phyloP scores from a whole-genome alignment of 92 coral and sea anemone species.

The Scolanthus callimorphus region DNA sequence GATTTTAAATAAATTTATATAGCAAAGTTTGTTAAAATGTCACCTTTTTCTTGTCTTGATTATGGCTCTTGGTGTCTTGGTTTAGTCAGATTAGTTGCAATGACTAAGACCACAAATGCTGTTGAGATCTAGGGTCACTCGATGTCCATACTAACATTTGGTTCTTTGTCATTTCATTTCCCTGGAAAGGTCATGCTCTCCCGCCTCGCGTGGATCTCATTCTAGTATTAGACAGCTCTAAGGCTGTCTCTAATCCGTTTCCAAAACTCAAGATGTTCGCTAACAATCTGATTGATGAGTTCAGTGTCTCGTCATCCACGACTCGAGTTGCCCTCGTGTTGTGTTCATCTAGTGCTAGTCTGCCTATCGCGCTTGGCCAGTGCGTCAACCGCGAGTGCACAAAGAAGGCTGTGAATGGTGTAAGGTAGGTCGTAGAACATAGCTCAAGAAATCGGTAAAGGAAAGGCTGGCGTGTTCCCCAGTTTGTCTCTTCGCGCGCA shows the following conservation, averaged over 20 bases:
- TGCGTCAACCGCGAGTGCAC: conserved; percentile 76
- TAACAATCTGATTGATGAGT: conserved; percentile 29
- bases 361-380: conserved; percentile 42
- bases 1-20: too few species aligned
- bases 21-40: too few species aligned
- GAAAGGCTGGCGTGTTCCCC: too few species aligned
- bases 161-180: too few species aligned
- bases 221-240: conserved; percentile 41
- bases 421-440: conserved; percentile 45
- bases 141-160: too few species aligned
- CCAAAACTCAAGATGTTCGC: conserved; percentile 11
- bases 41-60: too few species aligned
- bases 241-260: conserved; percentile 30
- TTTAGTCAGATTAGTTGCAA: too few species aligned
- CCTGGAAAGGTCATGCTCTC: conserved; percentile 25
- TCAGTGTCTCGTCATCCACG: conserved; percentile 70
- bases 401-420: conserved; percentile 32
- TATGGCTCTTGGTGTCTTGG: too few species aligned
- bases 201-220: conserved; percentile 51
- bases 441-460: too few species aligned
- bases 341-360: conserved; percentile 28
- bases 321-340: conserved; percentile 64
- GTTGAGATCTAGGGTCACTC: too few species aligned
- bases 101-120: too few species aligned
- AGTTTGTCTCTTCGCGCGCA: too few species aligned